Conservation (phyloP, 2,113 vertebrate species). For the Aspiorhynchus laticeps region DNA sequence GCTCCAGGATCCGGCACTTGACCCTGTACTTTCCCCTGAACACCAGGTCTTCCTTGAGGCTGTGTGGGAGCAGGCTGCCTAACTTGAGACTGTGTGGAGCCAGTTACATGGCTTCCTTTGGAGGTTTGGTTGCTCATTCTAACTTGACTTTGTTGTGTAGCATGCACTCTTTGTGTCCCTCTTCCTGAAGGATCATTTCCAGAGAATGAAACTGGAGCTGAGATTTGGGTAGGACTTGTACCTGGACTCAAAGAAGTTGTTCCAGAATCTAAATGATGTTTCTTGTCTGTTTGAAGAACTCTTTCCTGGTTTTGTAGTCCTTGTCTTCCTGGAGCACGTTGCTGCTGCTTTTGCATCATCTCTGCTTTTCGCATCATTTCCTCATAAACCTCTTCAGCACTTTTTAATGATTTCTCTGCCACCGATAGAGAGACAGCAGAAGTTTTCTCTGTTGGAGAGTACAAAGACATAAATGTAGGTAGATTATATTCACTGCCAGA, state of each 20-base stretch:
- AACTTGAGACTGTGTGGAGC: slow-evolving; percentile 46
- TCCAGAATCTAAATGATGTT: slow-evolving; percentile 85
- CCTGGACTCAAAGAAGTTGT: slow-evolving; percentile 88
- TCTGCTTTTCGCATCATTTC: slow-evolving; percentile 99
- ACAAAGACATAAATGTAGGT: slow-evolving; percentile 96
- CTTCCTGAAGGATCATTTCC: slow-evolving; percentile 72
- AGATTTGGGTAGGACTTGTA: slow-evolving; percentile 92
- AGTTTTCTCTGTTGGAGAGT: slow-evolving; percentile 90
- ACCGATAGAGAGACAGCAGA: slow-evolving; percentile 71
- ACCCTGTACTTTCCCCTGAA: slow-evolving; percentile 62
- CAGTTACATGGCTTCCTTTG: slow-evolving; percentile 65
- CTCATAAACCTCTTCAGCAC: slow-evolving; percentile 96
- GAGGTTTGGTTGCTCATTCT: slow-evolving; percentile 81
- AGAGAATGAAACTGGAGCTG: slow-evolving; percentile 87
- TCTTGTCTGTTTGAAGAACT: slow-evolving; percentile 73
- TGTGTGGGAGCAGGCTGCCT: slow-evolving; percentile 43
- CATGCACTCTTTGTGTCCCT: slow-evolving; percentile 83
- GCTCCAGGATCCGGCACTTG: slow-evolving; percentile 70
- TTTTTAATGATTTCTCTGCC: slow-evolving; percentile 89
- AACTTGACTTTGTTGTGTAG: slow-evolving; percentile 89
- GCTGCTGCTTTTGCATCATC: slow-evolving; percentile 88
- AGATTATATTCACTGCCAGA: slow-evolving; percentile 96
- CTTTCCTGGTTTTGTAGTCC: slow-evolving; percentile 58
- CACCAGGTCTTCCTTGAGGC: slow-evolving; percentile 55
- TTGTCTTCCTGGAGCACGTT: slow-evolving; percentile 69